phyloP scores from a whole-genome alignment of 2,797 vertebrate species.

The Fundulus diaphanus region DNA sequence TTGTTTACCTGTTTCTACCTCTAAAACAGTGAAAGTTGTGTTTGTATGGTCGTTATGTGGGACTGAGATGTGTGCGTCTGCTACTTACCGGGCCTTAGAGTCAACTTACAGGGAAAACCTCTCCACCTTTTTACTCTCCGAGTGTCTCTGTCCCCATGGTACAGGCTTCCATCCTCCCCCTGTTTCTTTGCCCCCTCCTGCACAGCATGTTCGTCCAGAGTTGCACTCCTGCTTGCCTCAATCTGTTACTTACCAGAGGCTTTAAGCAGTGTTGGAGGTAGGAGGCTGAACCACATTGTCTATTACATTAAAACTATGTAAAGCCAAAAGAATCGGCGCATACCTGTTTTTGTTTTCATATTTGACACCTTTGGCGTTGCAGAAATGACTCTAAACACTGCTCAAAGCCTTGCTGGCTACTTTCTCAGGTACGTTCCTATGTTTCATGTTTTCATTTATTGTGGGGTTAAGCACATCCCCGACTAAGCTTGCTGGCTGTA shows the following conservation, averaged over 20 bases:
- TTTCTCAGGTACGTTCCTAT: conserved; percentile 65
- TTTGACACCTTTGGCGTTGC: conserved; percentile 29
- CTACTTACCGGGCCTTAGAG: conserved; percentile 78
- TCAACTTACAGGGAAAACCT: conserved; percentile 83
- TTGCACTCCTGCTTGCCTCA: conserved; percentile 75
- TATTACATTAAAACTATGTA: conserved; percentile 20
- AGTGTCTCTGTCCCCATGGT: conserved; percentile 73
- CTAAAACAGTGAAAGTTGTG: conserved; percentile 78
- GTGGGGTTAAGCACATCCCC: conserved; percentile 63
- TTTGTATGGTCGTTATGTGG: conserved; percentile 73
- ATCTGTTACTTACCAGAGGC: conserved; percentile 69
- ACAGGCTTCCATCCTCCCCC: conserved; percentile 70
- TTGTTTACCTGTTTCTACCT: conserved; percentile 84
- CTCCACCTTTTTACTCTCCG: conserved; percentile 68
- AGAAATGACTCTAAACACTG: conserved; percentile 69
- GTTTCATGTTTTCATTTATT: conserved; percentile 68
- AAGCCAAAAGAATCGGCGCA: neutral
- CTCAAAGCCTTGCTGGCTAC: conserved; percentile 73
- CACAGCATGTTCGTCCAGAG: conserved; percentile 88
- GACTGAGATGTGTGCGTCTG: conserved; percentile 69
- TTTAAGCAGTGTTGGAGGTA: conserved; percentile 80
- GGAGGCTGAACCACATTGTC: conserved; percentile 11
- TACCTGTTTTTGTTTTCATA: neutral
- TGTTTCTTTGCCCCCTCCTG: conserved; percentile 74
- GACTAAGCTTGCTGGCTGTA: conserved; percentile 63